Evolutionary conservation across 2,113 vertebrate genomes (phyloP).

Genomic region (Arothron firmamentum): DNA sequence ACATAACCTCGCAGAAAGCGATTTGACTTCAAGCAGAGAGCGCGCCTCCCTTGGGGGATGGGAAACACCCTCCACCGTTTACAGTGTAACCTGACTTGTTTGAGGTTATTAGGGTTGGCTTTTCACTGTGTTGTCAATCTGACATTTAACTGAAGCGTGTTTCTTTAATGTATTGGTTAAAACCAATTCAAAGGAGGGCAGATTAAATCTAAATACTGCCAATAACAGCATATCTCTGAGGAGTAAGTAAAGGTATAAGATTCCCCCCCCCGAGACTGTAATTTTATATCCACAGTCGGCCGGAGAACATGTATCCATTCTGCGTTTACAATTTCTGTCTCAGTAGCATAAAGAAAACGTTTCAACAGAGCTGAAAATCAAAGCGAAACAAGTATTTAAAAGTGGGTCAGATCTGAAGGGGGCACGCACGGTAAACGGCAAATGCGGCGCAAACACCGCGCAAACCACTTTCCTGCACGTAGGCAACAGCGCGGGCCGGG

Average conservation of each 20-base stretch:
- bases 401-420: too few relatives aligned
- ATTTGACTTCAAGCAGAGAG: slow-evolving; percentile 10
- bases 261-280: slow-evolving; percentile 33
- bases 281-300: slow-evolving; percentile 22
- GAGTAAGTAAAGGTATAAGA: slow-evolving; percentile 43
- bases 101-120: background rate
- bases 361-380: too few relatives aligned
- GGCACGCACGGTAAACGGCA: background rate
- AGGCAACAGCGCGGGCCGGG: too few relatives aligned
- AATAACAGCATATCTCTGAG: slow-evolving; percentile 32
- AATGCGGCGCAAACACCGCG: background rate
- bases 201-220: slow-evolving; percentile 41
- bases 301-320: slow-evolving; percentile 16
- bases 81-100: background rate
- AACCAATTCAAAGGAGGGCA: background rate
- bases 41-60: background rate
- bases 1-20: background rate
- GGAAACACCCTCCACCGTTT: slow-evolving; percentile 14
- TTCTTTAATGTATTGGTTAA: background rate
- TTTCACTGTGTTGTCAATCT: slow-evolving; percentile 10
- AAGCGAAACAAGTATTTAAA: too few relatives aligned
- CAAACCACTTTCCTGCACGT: slow-evolving; percentile 6
- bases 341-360: too few relatives aligned
- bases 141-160: slow-evolving; percentile 25
- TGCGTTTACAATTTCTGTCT: background rate